Percentiles rank a stretch among this genome's conserved stretches.
These are phyloP conservation scores for Porites divaricata DNA, from an alignment of 92 coral and sea anemone species.

Conservation along the genomic window DNA sequence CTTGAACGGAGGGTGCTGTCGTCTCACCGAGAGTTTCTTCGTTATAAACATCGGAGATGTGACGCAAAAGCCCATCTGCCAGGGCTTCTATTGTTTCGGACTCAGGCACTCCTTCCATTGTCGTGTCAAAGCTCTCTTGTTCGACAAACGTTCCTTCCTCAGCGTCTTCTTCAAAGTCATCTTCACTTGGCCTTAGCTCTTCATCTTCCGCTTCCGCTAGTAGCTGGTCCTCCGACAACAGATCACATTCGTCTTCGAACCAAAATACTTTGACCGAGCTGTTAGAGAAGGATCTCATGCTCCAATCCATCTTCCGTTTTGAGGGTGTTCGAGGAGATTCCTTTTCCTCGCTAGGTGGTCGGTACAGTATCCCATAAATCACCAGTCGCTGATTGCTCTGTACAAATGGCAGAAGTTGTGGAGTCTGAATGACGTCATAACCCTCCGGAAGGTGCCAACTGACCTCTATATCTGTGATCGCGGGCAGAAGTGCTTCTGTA, in stretches of 20 bases:
- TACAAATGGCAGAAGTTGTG: slow-evolving; percentile 72
- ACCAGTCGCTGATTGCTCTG: slow-evolving; percentile 77
- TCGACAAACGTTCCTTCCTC: not conserved
- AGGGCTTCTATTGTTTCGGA: slow-evolving; percentile 41
- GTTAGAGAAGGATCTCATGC: slow-evolving; percentile 78
- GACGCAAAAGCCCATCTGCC: slow-evolving; percentile 38
- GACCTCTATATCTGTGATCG: slow-evolving; percentile 90
- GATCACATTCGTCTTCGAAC: slow-evolving; percentile 97
- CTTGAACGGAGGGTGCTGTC: not conserved
- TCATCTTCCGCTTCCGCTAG: slow-evolving; percentile 60
- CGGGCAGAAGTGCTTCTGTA: slow-evolving; percentile 84
- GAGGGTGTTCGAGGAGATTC: slow-evolving; percentile 79
- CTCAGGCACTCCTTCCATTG: slow-evolving; percentile 26
- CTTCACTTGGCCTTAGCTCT: slow-evolving; percentile 43
- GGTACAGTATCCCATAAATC: slow-evolving; percentile 80
- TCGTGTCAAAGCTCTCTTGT: slow-evolving; percentile 45
- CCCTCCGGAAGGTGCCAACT: slow-evolving; percentile 97
- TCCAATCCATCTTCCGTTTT: slow-evolving; percentile 73
- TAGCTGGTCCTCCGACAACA: slow-evolving; percentile 82
- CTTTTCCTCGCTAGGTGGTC: slow-evolving; percentile 77
- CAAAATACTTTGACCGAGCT: slow-evolving; percentile 95
- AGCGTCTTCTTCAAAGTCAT: slow-evolving; percentile 41
- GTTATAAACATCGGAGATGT: slow-evolving; percentile 7
- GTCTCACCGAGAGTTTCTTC: not conserved
- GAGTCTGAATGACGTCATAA: slow-evolving; percentile 83